phyloP scores from a whole-genome alignment of 2,113 vertebrate species.

The Desmodus rotundus region DNA sequence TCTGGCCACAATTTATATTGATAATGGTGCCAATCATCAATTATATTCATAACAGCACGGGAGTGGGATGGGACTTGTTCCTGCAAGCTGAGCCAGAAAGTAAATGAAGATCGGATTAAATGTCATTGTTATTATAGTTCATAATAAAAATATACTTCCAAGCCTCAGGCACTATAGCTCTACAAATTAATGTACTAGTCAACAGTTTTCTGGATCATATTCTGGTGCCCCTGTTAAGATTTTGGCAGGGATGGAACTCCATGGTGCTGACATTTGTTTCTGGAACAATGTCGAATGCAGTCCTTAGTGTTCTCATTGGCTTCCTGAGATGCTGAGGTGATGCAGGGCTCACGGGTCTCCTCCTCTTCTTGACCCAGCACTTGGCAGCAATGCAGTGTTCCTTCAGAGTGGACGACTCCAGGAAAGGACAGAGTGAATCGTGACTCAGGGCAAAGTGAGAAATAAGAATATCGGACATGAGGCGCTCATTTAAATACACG shows the following conservation, averaged over 20 bases:
- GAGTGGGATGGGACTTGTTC: conserved; percentile 23
- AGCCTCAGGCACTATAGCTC: conserved; percentile 26
- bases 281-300: conserved; percentile 43
- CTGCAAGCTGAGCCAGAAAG: conserved; percentile 56
- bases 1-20: conserved; percentile 25
- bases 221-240: conserved; percentile 35
- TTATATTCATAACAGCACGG: conserved; percentile 49
- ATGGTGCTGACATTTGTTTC: conserved; percentile 64
- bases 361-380: not conserved
- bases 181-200: conserved; percentile 60
- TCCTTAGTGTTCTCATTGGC: conserved; percentile 52
- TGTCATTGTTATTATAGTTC: conserved; percentile 56
- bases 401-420: conserved; percentile 1
- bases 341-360: not conserved
- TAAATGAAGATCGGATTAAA: conserved; percentile 74
- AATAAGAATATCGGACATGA: not conserved
- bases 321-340: conserved; percentile 57
- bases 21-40: conserved; percentile 65
- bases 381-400: not conserved
- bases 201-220: conserved; percentile 52
- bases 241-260: conserved; percentile 56
- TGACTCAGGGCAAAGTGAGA: not conserved
- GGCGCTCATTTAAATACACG: not conserved
- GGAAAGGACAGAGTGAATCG: not conserved
- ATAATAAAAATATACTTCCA: conserved; percentile 48